Conservation (phyloP, 1,140 invertebrate species). For the Bombus turneri region DNA sequence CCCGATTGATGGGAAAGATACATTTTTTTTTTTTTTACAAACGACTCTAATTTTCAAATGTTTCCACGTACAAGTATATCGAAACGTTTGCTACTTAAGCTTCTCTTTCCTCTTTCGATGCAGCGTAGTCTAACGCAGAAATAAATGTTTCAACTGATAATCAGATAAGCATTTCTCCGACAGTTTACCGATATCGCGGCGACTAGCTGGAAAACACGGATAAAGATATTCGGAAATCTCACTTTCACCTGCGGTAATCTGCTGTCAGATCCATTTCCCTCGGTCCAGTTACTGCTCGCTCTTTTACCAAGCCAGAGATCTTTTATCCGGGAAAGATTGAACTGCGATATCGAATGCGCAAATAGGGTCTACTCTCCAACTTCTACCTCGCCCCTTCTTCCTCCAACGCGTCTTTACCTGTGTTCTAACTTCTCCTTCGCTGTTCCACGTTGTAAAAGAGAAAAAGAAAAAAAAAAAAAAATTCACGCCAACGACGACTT, state of each 20-base stretch:
- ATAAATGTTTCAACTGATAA: conserved; percentile 44
- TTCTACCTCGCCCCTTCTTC: background rate
- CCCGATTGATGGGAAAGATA: background rate
- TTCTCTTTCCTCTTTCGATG: background rate
- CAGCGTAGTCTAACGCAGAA: conserved; percentile 1
- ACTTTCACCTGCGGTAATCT: conserved; percentile 39
- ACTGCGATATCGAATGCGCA: background rate
- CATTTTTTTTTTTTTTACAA: no score
- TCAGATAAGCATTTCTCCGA: conserved; percentile 47
- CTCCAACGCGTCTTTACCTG: no score
- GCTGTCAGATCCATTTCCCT: conserved; percentile 33
- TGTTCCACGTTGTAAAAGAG: no score
- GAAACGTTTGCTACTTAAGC: no score
- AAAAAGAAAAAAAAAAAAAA: background rate
- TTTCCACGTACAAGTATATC: background rate
- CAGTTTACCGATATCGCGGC: conserved; percentile 33
- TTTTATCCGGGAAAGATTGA: background rate
- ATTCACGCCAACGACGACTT: background rate
- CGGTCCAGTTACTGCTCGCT: background rate
- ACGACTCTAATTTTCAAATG: background rate
- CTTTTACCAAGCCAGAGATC: background rate
- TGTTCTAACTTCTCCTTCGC: background rate
- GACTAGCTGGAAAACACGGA: conserved; percentile 9
- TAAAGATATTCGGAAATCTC: conserved; percentile 48
- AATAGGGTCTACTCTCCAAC: background rate